A percentile compares a stretch with the other conserved stretches of the same genome.
These are phyloP conservation scores for Amiota mariae DNA, from an alignment of 2,888 invertebrate genomes.

Conservation along the genomic window DNA sequence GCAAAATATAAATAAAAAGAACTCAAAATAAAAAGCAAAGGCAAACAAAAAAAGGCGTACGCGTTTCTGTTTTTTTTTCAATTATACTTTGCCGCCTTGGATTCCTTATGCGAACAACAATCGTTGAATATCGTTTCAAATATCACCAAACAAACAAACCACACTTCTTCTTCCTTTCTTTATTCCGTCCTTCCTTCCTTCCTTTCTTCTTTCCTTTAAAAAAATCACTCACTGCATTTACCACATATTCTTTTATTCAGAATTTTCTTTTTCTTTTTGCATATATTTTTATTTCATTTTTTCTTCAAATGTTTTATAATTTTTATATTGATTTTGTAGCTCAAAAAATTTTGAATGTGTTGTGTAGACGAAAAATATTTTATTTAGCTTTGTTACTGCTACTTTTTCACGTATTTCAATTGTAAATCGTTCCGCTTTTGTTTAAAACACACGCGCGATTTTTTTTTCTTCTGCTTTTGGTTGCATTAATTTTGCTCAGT, in stretches of 20 bases:
- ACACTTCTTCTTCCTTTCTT: no score
- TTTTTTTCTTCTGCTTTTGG: background rate
- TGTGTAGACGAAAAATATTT: background rate
- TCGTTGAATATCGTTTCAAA: no score
- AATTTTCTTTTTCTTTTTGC: background rate
- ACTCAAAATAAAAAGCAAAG: no score
- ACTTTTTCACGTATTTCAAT: background rate
- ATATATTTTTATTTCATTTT: background rate
- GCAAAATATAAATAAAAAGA: no score
- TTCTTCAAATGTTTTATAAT: background rate
- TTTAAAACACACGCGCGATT: background rate
- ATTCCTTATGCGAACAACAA: no score
- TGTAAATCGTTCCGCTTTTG: background rate
- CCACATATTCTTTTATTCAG: background rate
- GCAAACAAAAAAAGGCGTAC: no score
- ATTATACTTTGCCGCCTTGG: no score
- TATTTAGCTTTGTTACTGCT: conserved; percentile 1
- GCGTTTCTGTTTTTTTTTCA: no score
- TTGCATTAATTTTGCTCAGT: background rate
- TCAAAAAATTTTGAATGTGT: background rate
- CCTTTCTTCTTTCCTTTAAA: no score
- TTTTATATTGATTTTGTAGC: background rate
- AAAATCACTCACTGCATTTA: background rate
- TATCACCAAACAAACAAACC: no score
- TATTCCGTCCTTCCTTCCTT: no score